Evolutionary conservation across 2,888 invertebrate species (phyloP), one percentile per base, ranked within the genome.

Genomic region (Agrotis ipsilon): DNA sequence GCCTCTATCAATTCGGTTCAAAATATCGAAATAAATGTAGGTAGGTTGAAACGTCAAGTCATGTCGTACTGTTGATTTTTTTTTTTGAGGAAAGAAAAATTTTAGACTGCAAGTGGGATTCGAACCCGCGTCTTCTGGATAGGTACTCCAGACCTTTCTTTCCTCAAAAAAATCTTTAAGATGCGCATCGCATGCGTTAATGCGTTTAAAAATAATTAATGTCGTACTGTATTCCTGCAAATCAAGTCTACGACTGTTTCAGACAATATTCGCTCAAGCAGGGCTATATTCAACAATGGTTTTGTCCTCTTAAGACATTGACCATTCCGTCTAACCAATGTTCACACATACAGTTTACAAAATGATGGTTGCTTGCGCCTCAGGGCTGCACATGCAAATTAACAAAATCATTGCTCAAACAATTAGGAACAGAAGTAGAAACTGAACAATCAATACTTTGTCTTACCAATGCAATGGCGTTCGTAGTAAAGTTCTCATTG

Each of bases 401-500:
- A 80, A 64, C 45, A 27, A 52, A 52, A 58, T 60, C 61, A 61
- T 64, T 78, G 51, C 45, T 27, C n/a, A 58, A 81, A 32, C 16
- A 48, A 78, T 72, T 49, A 61, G n/a, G 14, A 66, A 21, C 74
- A 77, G 24, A 52, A 46, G 13, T 39, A 51, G 51, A 66, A 78
- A 59, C 64, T 27, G 48, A 74, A 78, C 80, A 82, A 80, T 78
- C 63, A 67, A 59, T 27, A 65, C 49, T 55, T 54, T 75, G 67
- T 73, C 59, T 63, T 66, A 54, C 39, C 9, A 39, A 39, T 32
- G n/a, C 59, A 52, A 71, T 68, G 68, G 49, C 63, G 78, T 78
- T 80, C 69, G 68, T 75, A 65, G 70, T 89, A 88, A 86, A 85
- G 84, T 86, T 81, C 82, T 82, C 84, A 86, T 89, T 89, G 89